Conservation (phyloP, 2,113 vertebrate species). For the Sinocyclocheilus maitianheensis region DNA sequence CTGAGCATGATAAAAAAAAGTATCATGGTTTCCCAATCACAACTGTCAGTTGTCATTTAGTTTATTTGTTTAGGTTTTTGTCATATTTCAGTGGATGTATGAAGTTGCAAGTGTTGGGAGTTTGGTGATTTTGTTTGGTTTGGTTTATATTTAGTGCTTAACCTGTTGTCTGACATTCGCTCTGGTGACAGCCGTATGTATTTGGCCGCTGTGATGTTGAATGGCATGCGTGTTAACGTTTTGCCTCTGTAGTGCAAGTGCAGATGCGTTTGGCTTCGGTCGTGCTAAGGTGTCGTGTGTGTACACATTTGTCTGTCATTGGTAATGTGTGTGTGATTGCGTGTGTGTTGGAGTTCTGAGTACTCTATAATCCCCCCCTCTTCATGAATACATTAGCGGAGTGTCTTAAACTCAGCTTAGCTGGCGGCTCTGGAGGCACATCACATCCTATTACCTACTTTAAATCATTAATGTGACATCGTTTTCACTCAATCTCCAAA, state of each 20-base stretch:
- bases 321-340: constrained; percentile 31
- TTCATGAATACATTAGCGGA: constrained; percentile 81
- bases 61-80: not conserved
- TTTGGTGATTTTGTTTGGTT: not conserved
- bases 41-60: not conserved
- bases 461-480: constrained; percentile 83
- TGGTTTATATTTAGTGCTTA: not conserved
- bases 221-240: constrained; percentile 1
- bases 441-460: constrained; percentile 83
- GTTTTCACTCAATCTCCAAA: constrained; percentile 79
- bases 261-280: constrained; percentile 9
- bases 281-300: constrained; percentile 1
- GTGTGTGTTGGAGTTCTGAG: constrained; percentile 66
- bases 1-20: not conserved
- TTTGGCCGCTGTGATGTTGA: constrained; percentile 25
- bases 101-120: not conserved
- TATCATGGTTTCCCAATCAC: too few relatives aligned
- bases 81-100: not conserved
- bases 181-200: not conserved
- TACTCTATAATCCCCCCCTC: constrained; percentile 77
- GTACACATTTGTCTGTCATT: constrained; percentile 33
- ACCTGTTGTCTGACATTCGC: constrained; percentile 6
- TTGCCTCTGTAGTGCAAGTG: constrained; percentile 33
- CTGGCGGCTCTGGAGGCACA: constrained; percentile 77
- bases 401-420: constrained; percentile 77